Conservation (phyloP, 2,113 vertebrate genomes). For the Cololabis saira region DNA sequence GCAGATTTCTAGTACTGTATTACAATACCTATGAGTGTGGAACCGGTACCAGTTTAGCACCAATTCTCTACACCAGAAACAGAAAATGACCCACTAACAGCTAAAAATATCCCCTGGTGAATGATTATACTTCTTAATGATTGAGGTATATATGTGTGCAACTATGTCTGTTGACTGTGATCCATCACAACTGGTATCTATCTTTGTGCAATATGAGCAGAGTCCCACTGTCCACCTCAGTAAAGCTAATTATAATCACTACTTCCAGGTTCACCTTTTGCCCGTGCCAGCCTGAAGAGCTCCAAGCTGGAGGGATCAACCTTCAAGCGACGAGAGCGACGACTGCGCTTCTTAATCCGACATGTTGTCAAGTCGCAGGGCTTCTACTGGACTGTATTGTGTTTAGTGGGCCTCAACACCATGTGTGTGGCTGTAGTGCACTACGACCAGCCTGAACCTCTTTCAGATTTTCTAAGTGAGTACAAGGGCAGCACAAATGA, state of each 20-base stretch:
- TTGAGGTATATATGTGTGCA: too few species aligned
- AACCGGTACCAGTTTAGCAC: too few species aligned
- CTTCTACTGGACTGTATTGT: conserved; percentile 95
- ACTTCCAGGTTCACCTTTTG: conserved; percentile 89
- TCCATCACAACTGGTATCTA: too few species aligned
- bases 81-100: too few species aligned
- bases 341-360: conserved; percentile 91
- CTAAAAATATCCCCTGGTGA: too few species aligned
- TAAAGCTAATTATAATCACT: neutral
- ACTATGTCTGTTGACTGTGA: too few species aligned
- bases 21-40: too few species aligned
- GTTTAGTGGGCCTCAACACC: conserved; percentile 95
- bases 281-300: conserved; percentile 95
- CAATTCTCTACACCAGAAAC: too few species aligned
- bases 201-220: neutral
- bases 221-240: neutral
- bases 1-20: too few species aligned
- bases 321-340: conserved; percentile 89
- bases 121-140: too few species aligned
- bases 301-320: conserved; percentile 91
- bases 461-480: conserved; percentile 96
- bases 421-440: conserved; percentile 94
- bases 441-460: conserved; percentile 91
- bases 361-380: conserved; percentile 93
- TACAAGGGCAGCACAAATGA: conserved; percentile 46